Evolutionary conservation across 2,888 invertebrate species (phyloP), one percentile per base, ranked within the genome.

Genomic region (Mycalesis mineus): DNA sequence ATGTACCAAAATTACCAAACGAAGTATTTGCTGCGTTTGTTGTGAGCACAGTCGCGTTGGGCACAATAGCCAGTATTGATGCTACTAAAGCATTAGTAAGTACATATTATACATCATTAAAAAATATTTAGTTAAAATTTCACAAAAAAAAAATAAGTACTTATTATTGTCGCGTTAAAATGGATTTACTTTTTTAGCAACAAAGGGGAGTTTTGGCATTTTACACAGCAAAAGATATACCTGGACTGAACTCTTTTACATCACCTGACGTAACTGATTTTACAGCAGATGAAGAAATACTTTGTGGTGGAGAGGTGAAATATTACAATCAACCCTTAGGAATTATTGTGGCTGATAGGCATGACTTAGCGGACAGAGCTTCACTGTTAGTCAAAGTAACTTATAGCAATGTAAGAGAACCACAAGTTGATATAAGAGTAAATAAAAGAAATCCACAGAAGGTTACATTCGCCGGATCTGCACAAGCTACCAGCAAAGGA

Each of bases 21-120:
- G 94, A 95, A 77, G 90, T 94, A 0, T 92, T 87, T 71, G 94
- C 92, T 49, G 93, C 93, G 0, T 93, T 95, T 67, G 94, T 94
- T 0, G 76, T 91, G 0, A 76, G 89, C 1, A 84, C 80, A 51
- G 78, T 91, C 62, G 73, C 91, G 58, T 83, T 76, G 61, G 94
- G 94, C 0, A 90, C 85, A 51, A 85, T 95, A 15, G 78, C 85
- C 17, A 83, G 76, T 40, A 91, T 95, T 45, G 92, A 95, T 73
- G 80, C 92, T 2, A 77, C 91, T 0, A 88, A 91, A 44, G 95
- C 94, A 14, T 68, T 94, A 87, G 94, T 94, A 78, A 79, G 64
- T 14, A 29, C 2, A 17, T n/a, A 33, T 7, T 15, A 2, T 8
- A 40, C 40, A 7, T 6, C 42, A 11, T 2, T 22, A 33, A 41